These are phyloP conservation scores for Gymnobelideus leadbeateri DNA, from an alignment of 2,113 vertebrate genomes.

Conservation along the genomic window DNA sequence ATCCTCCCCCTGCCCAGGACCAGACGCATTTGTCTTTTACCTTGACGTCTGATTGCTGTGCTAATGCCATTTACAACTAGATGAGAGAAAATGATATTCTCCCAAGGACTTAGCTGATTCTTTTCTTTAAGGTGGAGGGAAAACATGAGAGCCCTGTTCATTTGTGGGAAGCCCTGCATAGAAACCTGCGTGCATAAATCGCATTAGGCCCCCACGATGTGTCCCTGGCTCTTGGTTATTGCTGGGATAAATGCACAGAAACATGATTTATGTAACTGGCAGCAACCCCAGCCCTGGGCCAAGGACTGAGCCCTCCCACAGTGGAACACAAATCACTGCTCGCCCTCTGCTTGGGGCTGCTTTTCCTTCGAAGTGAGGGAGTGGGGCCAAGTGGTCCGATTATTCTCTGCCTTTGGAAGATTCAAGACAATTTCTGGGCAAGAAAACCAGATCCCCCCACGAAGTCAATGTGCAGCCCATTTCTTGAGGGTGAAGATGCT, in stretches of 20 bases:
- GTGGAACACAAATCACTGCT: slow-evolving; percentile 77
- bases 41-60: slow-evolving; percentile 81
- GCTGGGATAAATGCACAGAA: slow-evolving; percentile 83
- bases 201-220: slow-evolving; percentile 78
- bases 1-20: slow-evolving; percentile 66
- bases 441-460: slow-evolving; percentile 51
- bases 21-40: slow-evolving; percentile 81
- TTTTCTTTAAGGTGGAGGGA: slow-evolving; percentile 78
- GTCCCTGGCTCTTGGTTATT: slow-evolving; percentile 80
- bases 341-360: slow-evolving; percentile 66
- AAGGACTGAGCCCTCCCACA: slow-evolving; percentile 76
- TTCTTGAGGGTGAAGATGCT: slow-evolving; percentile 13
- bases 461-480: slow-evolving; percentile 51
- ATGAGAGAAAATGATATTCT: slow-evolving; percentile 83
- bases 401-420: slow-evolving; percentile 72
- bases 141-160: slow-evolving; percentile 80
- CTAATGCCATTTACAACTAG: slow-evolving; percentile 83
- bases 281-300: slow-evolving; percentile 75
- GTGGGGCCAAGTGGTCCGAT: slow-evolving; percentile 70
- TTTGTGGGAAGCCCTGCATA: slow-evolving; percentile 77
- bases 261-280: slow-evolving; percentile 80
- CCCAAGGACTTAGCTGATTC: slow-evolving; percentile 74
- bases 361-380: slow-evolving; percentile 67
- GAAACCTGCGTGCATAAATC: slow-evolving; percentile 79
- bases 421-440: slow-evolving; percentile 74